Evolutionary conservation across 2,797 vertebrate species (phyloP).

Genomic region (Oryzias sinensis): DNA sequence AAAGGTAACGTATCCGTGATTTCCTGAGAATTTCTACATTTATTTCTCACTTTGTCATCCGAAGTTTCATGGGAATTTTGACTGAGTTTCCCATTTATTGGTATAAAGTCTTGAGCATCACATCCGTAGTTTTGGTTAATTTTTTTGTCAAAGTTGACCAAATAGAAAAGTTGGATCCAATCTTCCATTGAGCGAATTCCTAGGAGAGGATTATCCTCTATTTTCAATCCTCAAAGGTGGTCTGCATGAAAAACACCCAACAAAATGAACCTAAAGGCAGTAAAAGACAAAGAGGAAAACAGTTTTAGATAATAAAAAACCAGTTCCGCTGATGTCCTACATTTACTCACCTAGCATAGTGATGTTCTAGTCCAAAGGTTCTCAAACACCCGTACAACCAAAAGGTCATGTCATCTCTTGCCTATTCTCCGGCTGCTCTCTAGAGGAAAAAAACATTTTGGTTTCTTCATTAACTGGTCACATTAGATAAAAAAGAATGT

Average conservation of each 20-base stretch:
- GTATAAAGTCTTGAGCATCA: neutral
- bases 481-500: neutral
- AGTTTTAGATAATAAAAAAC: neutral
- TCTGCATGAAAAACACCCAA: conserved; percentile 78
- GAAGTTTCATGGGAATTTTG: conserved; percentile 6
- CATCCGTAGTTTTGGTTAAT: conserved; percentile 57
- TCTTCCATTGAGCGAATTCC: conserved; percentile 84
- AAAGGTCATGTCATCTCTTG: conserved; percentile 74
- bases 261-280: conserved; percentile 72
- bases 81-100: conserved; percentile 7
- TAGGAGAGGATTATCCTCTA: conserved; percentile 83
- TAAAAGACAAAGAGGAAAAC: neutral
- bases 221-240: conserved; percentile 81
- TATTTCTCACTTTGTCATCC: conserved; percentile 11
- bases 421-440: conserved; percentile 8
- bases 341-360: conserved; percentile 76
- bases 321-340: neutral
- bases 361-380: conserved; percentile 83
- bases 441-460: conserved; percentile 17
- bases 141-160: conserved; percentile 84
- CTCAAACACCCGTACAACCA: conserved; percentile 85
- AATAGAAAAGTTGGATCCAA: conserved; percentile 83
- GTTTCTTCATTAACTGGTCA: conserved; percentile 2
- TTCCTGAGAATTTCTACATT: neutral
- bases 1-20: conserved; percentile 14